phyloP scores from a whole-genome alignment of 2,113 vertebrate species.

The Urocynchramus pylzowi region DNA sequence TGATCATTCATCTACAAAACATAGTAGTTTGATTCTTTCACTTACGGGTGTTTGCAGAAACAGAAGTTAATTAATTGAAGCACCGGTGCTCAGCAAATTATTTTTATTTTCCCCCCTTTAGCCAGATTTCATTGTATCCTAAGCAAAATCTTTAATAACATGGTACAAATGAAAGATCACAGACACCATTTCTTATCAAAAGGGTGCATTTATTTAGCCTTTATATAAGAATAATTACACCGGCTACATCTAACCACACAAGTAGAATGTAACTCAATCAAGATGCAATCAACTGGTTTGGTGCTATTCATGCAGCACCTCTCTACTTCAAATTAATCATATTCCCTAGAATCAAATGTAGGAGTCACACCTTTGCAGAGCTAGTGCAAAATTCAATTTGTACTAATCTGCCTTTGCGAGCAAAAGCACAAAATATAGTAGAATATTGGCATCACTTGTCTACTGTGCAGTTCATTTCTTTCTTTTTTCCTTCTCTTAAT shows the following conservation, averaged over 20 bases:
- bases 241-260: not conserved
- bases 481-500: not conserved
- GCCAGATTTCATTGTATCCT: conserved; percentile 25
- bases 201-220: conserved; percentile 29
- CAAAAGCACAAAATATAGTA: not conserved
- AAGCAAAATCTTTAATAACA: conserved; percentile 64
- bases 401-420: not conserved
- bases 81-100: conserved; percentile 28
- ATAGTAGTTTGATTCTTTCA: conserved; percentile 74
- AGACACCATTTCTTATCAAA: conserved; percentile 2
- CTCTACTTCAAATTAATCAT: conserved; percentile 32
- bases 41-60: conserved; percentile 72
- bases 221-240: conserved; percentile 7
- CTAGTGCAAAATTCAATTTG: conserved; percentile 32
- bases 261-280: conserved; percentile 3
- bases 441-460: not conserved
- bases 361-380: not conserved
- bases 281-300: not conserved
- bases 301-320: not conserved
- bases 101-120: conserved; percentile 41
- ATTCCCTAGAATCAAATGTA: conserved; percentile 12
- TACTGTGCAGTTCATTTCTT: not conserved
- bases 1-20: conserved; percentile 77
- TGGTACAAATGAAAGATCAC: conserved; percentile 20
- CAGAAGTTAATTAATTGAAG: conserved; percentile 75